phyloP scores from a whole-genome alignment of 2,888 invertebrate genomes.

The Aricia artaxerxes region DNA sequence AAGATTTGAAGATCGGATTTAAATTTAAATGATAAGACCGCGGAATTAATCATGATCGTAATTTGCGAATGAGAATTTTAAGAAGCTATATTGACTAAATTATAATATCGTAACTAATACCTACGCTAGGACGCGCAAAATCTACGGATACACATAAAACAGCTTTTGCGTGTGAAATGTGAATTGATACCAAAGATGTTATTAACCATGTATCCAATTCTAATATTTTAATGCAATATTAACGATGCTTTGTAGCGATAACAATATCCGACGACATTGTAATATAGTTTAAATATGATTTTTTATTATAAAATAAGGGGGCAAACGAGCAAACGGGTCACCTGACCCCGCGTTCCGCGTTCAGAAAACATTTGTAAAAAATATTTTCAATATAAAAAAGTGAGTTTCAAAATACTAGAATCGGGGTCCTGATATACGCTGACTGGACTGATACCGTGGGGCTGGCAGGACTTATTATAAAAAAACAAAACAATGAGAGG shows the following conservation, averaged over 20 bases:
- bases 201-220: background rate
- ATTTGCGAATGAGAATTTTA: background rate
- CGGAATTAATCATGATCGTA: conserved; percentile 6
- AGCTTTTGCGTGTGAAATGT: background rate
- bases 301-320: too few species aligned
- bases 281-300: too few species aligned
- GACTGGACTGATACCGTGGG: background rate
- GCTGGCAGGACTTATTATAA: background rate
- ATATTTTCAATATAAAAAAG: too few species aligned
- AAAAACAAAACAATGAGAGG: conserved; percentile 25
- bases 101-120: background rate
- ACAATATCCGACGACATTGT: too few species aligned
- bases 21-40: conserved; percentile 18
- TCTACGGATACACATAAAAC: background rate
- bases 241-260: too few species aligned
- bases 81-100: background rate
- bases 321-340: too few species aligned
- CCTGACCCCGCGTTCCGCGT: too few species aligned
- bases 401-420: too few species aligned
- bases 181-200: background rate
- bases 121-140: background rate
- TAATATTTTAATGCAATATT: too few species aligned
- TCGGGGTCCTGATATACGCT: background rate
- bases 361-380: too few species aligned
- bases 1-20: conserved; percentile 12